Conservation (phyloP, 2,888 invertebrate species). For the Podabrus alpinus region DNA sequence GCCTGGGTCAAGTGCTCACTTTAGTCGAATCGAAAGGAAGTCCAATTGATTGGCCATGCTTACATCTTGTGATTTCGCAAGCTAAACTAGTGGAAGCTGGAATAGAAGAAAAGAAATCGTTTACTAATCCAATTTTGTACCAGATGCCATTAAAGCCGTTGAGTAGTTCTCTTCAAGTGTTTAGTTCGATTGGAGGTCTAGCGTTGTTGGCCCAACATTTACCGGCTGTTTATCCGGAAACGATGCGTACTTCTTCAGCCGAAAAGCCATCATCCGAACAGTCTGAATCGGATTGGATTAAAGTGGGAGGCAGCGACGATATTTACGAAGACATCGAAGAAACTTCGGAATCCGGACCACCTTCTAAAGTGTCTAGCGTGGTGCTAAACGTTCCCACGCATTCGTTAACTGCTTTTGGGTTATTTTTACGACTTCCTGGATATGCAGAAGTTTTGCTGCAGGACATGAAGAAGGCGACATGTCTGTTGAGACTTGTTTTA, state of each 20-base stretch:
- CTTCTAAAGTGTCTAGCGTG: constrained; percentile 57
- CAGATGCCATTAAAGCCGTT: constrained; percentile 53
- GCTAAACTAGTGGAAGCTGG: constrained; percentile 39
- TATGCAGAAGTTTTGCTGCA: constrained; percentile 87
- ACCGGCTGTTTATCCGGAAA: constrained; percentile 85
- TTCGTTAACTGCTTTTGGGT: constrained; percentile 86
- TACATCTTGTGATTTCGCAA: constrained; percentile 53
- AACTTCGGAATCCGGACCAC: constrained; percentile 56
- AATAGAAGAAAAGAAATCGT: constrained; percentile 31
- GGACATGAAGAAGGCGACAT: constrained; percentile 83
- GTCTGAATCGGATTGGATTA: constrained; percentile 56
- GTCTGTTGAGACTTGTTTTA: constrained; percentile 81
- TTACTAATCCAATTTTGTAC: constrained; percentile 32
- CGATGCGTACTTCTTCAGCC: constrained; percentile 61
- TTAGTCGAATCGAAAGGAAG: constrained; percentile 48
- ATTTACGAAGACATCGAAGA: constrained; percentile 68
- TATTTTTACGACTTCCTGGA: constrained; percentile 86
- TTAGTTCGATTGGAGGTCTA: constrained; percentile 86
- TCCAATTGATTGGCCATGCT: constrained; percentile 52
- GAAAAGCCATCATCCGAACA: constrained; percentile 61
- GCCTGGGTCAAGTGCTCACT: constrained; percentile 51
- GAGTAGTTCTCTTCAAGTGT: constrained; percentile 75
- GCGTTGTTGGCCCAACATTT: constrained; percentile 86
- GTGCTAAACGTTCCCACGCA: constrained; percentile 82
- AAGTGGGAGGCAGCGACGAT: constrained; percentile 63